phyloP scores from a whole-genome alignment of 2,888 invertebrate genomes.

The Aricia artaxerxes region DNA sequence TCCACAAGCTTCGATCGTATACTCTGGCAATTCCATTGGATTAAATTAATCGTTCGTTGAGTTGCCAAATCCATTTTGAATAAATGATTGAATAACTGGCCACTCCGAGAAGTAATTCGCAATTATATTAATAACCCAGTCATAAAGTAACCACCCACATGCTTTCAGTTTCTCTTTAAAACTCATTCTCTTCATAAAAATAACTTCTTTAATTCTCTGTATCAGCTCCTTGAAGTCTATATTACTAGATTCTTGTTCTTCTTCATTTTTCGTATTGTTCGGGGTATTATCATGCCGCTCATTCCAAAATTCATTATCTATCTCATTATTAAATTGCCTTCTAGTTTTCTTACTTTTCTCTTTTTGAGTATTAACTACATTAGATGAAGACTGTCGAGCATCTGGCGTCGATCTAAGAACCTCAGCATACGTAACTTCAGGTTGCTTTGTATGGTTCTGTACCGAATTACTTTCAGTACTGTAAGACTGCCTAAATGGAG shows the following conservation, averaged over 20 bases:
- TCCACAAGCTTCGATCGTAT: constrained; percentile 25
- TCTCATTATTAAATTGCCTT: no score
- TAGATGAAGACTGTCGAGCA: background rate
- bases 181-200: background rate
- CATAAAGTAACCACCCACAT: background rate
- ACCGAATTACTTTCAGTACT: no score
- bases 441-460: no score
- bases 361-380: no score
- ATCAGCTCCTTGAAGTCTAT: no score
- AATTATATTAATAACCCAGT: background rate
- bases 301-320: no score
- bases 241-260: no score
- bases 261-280: no score
- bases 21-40: constrained; percentile 35
- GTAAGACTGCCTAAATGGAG: no score
- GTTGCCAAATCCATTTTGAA: background rate
- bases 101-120: background rate
- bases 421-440: constrained; percentile 6
- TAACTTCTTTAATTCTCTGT: background rate
- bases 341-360: no score
- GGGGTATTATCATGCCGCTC: no score
- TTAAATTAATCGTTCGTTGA: constrained; percentile 1
- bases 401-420: background rate
- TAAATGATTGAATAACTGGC: no score
- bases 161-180: background rate